phyloP scores from a whole-genome alignment of 2,888 invertebrate species.

The Cylloceria caligata region DNA sequence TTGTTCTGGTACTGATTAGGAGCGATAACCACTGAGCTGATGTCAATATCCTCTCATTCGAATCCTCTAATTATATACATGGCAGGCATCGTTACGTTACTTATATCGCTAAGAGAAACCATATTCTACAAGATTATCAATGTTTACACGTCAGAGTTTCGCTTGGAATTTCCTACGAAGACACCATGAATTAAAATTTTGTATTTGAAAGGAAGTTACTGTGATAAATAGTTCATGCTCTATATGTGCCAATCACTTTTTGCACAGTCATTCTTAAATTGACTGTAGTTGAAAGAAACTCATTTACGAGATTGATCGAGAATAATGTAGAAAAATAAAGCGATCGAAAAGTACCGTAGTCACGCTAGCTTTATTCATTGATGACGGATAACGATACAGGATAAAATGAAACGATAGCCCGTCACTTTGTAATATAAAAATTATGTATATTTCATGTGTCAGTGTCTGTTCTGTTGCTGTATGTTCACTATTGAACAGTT shows the following conservation, averaged over 20 bases:
- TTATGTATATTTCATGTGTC: neutral
- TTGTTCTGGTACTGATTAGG: too few species aligned
- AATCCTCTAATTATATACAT: too few species aligned
- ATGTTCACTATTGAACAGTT: neutral
- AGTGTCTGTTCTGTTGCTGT: neutral
- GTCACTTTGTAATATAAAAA: neutral
- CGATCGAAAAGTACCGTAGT: neutral
- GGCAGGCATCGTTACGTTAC: too few species aligned
- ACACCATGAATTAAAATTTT: neutral
- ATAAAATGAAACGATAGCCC: neutral
- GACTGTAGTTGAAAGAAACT: neutral
- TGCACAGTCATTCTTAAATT: neutral
- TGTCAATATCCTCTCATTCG: too few species aligned
- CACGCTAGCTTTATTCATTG: slow-evolving; percentile 12
- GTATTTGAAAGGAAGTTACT: neutral
- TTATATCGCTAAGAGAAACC: too few species aligned
- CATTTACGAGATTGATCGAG: slow-evolving; percentile 23
- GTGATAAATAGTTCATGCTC: slow-evolving; percentile 1
- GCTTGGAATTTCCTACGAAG: neutral
- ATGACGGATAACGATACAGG: neutral
- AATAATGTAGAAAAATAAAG: neutral
- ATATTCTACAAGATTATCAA: neutral
- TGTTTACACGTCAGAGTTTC: neutral
- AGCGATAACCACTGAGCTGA: too few species aligned
- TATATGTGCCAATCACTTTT: neutral